A percentile compares a stretch with the other conserved stretches of the same genome.
Evolutionary conservation across 2,113 vertebrate species (phyloP).

Genomic region (Plestiodon gilberti): DNA sequence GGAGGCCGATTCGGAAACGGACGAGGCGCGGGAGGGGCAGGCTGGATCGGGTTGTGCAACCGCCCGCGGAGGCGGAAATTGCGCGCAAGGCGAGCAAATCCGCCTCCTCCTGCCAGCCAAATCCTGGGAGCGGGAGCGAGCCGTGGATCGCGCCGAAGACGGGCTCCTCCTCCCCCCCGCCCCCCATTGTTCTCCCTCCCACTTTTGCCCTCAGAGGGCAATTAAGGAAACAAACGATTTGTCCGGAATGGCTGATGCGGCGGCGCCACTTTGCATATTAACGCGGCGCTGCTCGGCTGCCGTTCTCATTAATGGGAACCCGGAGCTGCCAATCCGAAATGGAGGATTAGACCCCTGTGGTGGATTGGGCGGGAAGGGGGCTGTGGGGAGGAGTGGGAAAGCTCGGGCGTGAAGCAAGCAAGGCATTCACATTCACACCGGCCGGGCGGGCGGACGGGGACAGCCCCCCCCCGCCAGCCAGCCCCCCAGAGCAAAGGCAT

Average conservation of each 20-base stretch:
- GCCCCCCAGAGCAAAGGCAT: too few species aligned
- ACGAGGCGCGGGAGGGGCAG: not conserved
- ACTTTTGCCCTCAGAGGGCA: slow-evolving; percentile 91
- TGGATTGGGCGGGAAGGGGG: slow-evolving; percentile 60
- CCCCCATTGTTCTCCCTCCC: slow-evolving; percentile 46
- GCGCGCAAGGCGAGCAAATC: not conserved
- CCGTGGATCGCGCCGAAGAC: not conserved
- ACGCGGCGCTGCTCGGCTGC: slow-evolving; percentile 86
- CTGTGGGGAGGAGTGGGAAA: not conserved
- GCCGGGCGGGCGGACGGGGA: too few species aligned
- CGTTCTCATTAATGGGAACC: slow-evolving; percentile 85
- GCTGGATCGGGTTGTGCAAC: too few species aligned
- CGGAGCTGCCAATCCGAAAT: slow-evolving; percentile 82
- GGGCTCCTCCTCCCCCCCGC: not conserved
- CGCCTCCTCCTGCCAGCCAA: not conserved
- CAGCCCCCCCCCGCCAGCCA: too few species aligned
- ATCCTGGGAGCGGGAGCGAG: not conserved
- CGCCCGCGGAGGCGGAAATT: not conserved
- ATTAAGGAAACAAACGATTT: slow-evolving; percentile 91
- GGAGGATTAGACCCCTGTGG: slow-evolving; percentile 79
- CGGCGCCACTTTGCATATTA: slow-evolving; percentile 88
- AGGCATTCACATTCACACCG: too few species aligned
- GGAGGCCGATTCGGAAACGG: not conserved
- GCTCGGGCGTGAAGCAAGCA: not conserved
- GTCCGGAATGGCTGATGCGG: slow-evolving; percentile 86